Conservation (phyloP, 2,113 vertebrate genomes). For the Burhinus oedicnemus region DNA sequence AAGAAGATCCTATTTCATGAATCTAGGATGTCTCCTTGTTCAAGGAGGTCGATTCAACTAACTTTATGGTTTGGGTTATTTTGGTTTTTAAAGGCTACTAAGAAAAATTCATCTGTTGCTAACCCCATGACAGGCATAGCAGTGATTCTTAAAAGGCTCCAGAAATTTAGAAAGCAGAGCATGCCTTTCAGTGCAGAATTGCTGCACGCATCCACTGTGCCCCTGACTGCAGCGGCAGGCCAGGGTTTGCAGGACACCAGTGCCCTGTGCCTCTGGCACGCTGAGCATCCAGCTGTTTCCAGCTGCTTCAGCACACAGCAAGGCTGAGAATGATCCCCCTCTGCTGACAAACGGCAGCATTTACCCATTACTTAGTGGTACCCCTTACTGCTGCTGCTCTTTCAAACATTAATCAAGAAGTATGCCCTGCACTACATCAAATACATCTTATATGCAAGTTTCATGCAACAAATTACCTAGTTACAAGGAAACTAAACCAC, state of each 20-base stretch:
- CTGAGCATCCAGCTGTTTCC: not conserved
- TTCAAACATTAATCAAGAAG: not conserved
- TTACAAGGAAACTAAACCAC: not conserved
- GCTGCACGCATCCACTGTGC: not conserved
- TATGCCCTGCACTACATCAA: not conserved
- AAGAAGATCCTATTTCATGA: not conserved
- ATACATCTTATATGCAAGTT: accelerated
- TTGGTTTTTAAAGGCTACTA: not conserved
- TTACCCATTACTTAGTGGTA: accelerated
- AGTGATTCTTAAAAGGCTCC: not conserved
- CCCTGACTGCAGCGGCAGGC: not conserved
- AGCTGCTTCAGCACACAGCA: not conserved
- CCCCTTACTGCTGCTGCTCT: not conserved
- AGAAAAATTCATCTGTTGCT: not conserved
- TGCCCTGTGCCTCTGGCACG: not conserved
- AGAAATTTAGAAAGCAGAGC: not conserved
- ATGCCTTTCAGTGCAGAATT: not conserved
- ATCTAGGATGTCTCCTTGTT: not conserved
- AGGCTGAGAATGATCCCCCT: not conserved
- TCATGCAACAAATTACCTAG: not conserved
- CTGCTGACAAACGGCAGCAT: not conserved
- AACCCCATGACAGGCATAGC: accelerated
- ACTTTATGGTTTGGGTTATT: not conserved
- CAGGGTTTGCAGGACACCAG: not conserved
- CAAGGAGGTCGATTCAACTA: not conserved